A percentile compares a stretch with the other conserved stretches of the same genome.
phyloP scores from a whole-genome alignment of 2,888 invertebrate genomes.

The Parnassius orleans region DNA sequence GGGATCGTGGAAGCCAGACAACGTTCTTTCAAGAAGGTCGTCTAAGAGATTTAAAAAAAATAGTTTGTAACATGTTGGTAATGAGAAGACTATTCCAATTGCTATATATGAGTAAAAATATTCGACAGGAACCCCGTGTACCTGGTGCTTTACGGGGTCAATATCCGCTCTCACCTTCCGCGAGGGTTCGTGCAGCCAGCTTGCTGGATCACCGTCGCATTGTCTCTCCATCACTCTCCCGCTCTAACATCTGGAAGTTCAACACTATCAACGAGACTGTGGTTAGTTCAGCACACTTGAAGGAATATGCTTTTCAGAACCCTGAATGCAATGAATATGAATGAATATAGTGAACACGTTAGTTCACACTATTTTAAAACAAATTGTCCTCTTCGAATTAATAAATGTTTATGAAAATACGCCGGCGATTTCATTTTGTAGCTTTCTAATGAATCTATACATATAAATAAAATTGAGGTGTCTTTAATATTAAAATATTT shows the following conservation, averaged over 20 bases:
- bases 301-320: conserved; percentile 57
- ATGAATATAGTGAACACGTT: too few species aligned
- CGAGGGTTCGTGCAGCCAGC: conserved; percentile 56
- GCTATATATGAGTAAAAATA: too few species aligned
- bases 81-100: too few species aligned
- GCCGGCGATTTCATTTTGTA: too few species aligned
- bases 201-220: conserved; percentile 53
- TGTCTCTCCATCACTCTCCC: conserved; percentile 49
- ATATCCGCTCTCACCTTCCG: conserved; percentile 60
- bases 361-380: neutral
- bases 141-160: conserved; percentile 44
- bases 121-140: conserved; percentile 47
- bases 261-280: conserved; percentile 67
- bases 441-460: too few species aligned
- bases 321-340: conserved; percentile 29
- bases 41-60: too few species aligned
- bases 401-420: neutral
- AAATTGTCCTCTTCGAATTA: neutral
- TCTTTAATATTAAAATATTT: too few species aligned
- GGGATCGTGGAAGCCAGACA: too few species aligned
- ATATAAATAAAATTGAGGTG: too few species aligned
- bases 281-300: conserved; percentile 63
- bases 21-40: too few species aligned
- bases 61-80: too few species aligned
- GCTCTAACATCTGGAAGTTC: conserved; percentile 57